A percentile compares a stretch with the other conserved stretches of the same genome.
Evolutionary conservation across 2,797 vertebrate genomes (phyloP).

Genomic region (Notolabrus celidotus): DNA sequence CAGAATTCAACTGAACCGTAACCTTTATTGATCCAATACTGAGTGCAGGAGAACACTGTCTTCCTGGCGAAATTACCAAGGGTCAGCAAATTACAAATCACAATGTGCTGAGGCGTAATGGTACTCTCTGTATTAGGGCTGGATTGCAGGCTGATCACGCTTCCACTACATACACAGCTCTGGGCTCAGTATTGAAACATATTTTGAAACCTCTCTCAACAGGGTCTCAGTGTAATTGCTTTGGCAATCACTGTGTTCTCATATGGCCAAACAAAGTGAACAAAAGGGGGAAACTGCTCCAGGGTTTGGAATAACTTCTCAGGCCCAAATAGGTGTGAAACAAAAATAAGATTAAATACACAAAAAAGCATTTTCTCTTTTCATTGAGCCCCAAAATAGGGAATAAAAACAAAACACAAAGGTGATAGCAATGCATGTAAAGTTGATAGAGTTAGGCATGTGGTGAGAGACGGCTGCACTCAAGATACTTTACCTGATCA

Average conservation of each 20-base stretch:
- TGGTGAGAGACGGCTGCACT: background rate
- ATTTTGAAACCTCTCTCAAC: slow-evolving; percentile 54
- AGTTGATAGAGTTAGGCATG: slow-evolving; percentile 14
- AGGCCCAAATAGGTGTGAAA: slow-evolving; percentile 48
- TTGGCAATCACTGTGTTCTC: slow-evolving; percentile 54
- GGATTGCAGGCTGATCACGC: slow-evolving; percentile 21
- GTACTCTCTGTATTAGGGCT: slow-evolving; percentile 4
- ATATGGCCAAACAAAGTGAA: slow-evolving; percentile 56
- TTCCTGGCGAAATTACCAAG: slow-evolving; percentile 27
- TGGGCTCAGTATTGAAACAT: slow-evolving; percentile 39
- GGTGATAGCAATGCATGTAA: slow-evolving; percentile 1
- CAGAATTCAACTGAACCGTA: slow-evolving; percentile 22
- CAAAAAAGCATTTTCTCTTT: too few species aligned
- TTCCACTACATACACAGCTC: slow-evolving; percentile 29
- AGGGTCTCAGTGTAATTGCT: slow-evolving; percentile 63
- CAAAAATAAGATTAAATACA: too few species aligned
- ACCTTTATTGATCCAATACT: slow-evolving; percentile 41
- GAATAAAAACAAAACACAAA: slow-evolving; percentile 14
- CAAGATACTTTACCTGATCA: too few species aligned
- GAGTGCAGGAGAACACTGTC: slow-evolving; percentile 3
- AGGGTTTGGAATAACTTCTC: slow-evolving; percentile 60
- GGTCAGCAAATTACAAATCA: slow-evolving; percentile 50
- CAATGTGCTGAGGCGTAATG: slow-evolving; percentile 12
- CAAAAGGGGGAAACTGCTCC: slow-evolving; percentile 53
- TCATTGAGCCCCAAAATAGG: slow-evolving; percentile 33